Evolutionary conservation across 2,888 invertebrate species (phyloP).

Genomic region (Cosmopolites sordidus): DNA sequence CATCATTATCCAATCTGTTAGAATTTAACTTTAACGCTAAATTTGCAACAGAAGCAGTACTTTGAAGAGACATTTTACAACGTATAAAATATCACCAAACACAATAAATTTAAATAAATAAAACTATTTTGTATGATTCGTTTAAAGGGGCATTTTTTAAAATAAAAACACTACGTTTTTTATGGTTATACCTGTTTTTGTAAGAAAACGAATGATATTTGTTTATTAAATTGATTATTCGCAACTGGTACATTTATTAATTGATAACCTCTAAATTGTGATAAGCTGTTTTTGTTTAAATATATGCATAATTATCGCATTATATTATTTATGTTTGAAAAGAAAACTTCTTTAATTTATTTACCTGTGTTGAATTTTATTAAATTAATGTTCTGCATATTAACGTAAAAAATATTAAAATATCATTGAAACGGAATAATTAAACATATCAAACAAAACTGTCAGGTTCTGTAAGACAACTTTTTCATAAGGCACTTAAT

Average conservation of each 20-base stretch:
- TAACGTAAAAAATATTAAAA: no score
- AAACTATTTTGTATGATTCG: no score
- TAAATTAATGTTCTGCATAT: no score
- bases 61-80: neutral
- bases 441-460: no score
- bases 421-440: no score
- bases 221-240: neutral
- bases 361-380: no score
- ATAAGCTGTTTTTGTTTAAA: neutral
- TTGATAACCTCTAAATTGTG: slow-evolving; percentile 8
- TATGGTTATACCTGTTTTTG: neutral
- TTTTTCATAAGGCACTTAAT: no score
- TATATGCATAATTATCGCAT: neutral
- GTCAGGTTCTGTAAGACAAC: no score
- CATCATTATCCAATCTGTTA: slow-evolving; percentile 21
- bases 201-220: neutral
- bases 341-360: no score
- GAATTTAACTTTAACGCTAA: slow-evolving; percentile 11
- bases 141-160: neutral
- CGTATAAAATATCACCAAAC: no score
- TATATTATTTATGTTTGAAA: neutral
- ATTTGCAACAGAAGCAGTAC: slow-evolving; percentile 12
- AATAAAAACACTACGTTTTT: neutral
- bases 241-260: neutral
- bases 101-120: no score